Conservation (phyloP, 2,888 invertebrate genomes). For the Adelognathus sp. region DNA sequence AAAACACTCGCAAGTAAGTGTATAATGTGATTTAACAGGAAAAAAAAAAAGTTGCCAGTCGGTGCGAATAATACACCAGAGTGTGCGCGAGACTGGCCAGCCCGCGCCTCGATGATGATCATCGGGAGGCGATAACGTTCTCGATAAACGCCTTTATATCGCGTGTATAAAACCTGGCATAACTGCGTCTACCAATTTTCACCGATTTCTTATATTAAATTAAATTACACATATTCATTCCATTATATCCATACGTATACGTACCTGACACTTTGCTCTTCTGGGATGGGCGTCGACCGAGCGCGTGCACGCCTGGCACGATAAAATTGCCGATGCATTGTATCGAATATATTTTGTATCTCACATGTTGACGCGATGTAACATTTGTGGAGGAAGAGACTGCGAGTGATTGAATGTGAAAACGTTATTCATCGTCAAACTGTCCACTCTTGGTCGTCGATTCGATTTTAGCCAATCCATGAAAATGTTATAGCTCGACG, state of each 20-base stretch:
- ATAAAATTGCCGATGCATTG: not conserved
- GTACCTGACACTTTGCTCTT: constrained; percentile 45
- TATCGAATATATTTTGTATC: not conserved
- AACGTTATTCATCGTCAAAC: not conserved
- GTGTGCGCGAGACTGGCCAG: not conserved
- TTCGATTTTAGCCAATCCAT: constrained; percentile 12
- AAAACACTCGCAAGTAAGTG: constrained; percentile 18
- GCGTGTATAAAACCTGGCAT: constrained; percentile 5
- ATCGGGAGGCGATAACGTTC: constrained; percentile 51
- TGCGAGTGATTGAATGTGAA: not conserved
- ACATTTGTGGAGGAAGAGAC: not conserved
- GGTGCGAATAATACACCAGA: not conserved
- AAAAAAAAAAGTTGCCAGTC: constrained; percentile 28
- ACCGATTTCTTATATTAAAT: constrained; percentile 57
- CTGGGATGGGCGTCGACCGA: constrained; percentile 27
- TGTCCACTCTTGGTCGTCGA: constrained; percentile 43
- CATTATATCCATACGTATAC: constrained; percentile 29
- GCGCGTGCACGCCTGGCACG: not conserved
- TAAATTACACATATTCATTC: constrained; percentile 55
- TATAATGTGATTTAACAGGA: constrained; percentile 36
- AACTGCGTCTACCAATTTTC: constrained; percentile 52
- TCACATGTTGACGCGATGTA: not conserved
- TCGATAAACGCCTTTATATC: constrained; percentile 42
- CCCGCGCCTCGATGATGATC: constrained; percentile 30
- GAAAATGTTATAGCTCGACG: constrained; percentile 20